Percentiles rank a stretch among this genome's conserved stretches.
These are phyloP conservation scores for Ladona fulva DNA, from an alignment of 1,140 invertebrate genomes.

Conservation along the genomic window DNA sequence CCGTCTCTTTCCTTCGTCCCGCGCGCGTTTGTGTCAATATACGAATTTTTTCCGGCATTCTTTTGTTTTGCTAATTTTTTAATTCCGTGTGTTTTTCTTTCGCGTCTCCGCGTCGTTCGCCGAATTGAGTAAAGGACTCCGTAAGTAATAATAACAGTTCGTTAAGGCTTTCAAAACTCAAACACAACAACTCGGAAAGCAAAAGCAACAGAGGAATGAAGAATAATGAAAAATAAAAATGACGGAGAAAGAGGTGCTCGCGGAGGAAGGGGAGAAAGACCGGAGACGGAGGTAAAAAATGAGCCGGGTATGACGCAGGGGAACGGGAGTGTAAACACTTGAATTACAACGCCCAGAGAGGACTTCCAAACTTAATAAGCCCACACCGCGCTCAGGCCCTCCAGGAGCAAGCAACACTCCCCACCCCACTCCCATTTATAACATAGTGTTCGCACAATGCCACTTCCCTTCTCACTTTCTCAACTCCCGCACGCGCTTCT, in stretches of 20 bases:
- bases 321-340: neutral
- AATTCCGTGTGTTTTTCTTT: conserved; percentile 5
- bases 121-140: neutral
- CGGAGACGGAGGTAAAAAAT: neutral
- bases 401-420: neutral
- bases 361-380: conserved; percentile 9
- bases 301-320: neutral
- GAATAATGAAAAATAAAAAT: neutral
- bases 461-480: neutral
- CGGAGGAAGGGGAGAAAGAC: neutral
- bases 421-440: neutral
- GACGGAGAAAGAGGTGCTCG: neutral
- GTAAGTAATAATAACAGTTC: conserved; percentile 7
- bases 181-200: neutral
- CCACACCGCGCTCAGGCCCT: neutral
- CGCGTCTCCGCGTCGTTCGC: neutral
- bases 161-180: conserved; percentile 4
- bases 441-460: neutral
- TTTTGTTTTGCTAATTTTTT: conserved; percentile 11
- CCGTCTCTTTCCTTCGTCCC: neutral
- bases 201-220: neutral
- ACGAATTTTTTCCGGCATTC: neutral
- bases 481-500: too few relatives aligned
- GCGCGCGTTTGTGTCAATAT: neutral
- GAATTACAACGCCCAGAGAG: conserved; percentile 7